Base-by-base conservation (phyloP, 1,140 invertebrate species). In the Plectus sambesii region DNA sequence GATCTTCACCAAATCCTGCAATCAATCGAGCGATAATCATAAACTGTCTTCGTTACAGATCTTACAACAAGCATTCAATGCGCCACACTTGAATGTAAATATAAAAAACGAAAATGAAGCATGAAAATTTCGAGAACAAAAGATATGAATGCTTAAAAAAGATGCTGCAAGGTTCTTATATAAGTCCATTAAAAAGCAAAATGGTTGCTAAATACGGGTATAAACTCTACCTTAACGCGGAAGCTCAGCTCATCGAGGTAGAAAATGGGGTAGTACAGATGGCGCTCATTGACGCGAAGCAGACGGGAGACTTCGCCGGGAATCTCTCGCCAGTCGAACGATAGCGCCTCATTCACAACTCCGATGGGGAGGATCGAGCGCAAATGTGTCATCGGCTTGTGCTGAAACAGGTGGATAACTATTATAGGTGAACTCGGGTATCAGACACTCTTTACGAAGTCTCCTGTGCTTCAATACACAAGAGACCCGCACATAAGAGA, bases 201-300 rank as follows among this genome's bases (percentile, higher is more conserved):
- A n/a, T n/a, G n/a, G n/a, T n/a, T n/a, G n/a, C n/a, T n/a, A n/a
- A n/a, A n/a, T n/a, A n/a, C n/a, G n/a, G n/a, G n/a, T n/a, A n/a
- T n/a, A n/a, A n/a, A n/a, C n/a, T n/a, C n/a, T n/a, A n/a, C n/a
- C n/a, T 55, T 60, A 36, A 48, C 38, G 49, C 60, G 12, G 27
- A 57, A 39, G n/a, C 57, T 59, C 60, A 61, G 50, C 15, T 51
- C 44, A 25, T 61, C 60, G 19, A 61, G 30, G 22, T 36, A 41
- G 39, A 61, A 45, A 9, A 61, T 36, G 39, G 60, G 60, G 35
- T 43, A 48, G 41, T 61, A 62, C 5, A 19, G 15, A n/a, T 22
- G 29, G 15, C 24, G 17, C 47, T 55, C n/a, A 2, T 22, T 15
- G 17, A 54, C 17, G 2, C 43, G 44, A 12, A 52, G 27, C n/a